Evolutionary conservation across 2,797 vertebrate genomes (phyloP).

Genomic region (Alfaro cultratus): DNA sequence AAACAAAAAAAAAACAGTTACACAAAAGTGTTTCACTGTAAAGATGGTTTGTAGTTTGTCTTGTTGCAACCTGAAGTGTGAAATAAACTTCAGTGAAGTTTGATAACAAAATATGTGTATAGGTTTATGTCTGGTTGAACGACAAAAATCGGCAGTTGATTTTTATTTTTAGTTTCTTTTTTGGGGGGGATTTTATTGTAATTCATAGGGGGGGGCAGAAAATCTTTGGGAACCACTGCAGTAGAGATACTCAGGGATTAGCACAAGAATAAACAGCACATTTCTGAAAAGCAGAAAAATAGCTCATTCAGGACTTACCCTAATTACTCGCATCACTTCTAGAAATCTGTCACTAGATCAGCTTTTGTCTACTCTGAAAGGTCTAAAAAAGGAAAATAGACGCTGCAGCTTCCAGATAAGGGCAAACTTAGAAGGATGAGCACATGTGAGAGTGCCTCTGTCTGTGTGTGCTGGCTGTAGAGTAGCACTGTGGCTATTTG

Average conservation of each 20-base stretch:
- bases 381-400: slow-evolving; percentile 42
- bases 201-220: too few species aligned
- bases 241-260: background rate
- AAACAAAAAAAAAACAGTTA: too few species aligned
- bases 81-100: too few species aligned
- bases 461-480: slow-evolving; percentile 38
- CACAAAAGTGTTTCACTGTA: too few species aligned
- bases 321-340: slow-evolving; percentile 5
- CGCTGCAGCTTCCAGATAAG: slow-evolving; percentile 47
- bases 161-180: too few species aligned
- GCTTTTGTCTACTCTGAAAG: slow-evolving; percentile 15
- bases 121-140: too few species aligned
- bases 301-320: background rate
- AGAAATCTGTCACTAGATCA: slow-evolving; percentile 26
- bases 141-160: too few species aligned
- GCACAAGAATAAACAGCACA: background rate
- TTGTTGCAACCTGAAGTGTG: too few species aligned
- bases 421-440: slow-evolving; percentile 45
- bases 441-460: slow-evolving; percentile 26
- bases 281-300: background rate
- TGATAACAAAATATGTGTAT: too few species aligned
- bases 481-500: slow-evolving; percentile 66
- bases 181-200: too few species aligned
- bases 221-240: background rate
- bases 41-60: too few species aligned